Conservation (phyloP, 1,140 invertebrate genomes). For the Phymorhynchus buccinoides region DNA sequence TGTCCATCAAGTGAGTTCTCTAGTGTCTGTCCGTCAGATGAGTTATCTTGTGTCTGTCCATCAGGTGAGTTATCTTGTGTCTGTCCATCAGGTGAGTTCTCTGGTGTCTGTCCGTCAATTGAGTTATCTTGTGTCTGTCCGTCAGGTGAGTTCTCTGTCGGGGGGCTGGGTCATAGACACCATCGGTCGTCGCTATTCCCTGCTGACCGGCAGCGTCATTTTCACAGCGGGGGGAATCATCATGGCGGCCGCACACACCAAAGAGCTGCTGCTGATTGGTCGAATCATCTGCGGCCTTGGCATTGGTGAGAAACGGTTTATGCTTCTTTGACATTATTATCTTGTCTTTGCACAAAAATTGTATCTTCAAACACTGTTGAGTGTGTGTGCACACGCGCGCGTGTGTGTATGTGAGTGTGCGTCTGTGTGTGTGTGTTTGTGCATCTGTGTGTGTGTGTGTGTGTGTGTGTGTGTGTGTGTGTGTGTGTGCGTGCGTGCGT, state of each 20-base stretch:
- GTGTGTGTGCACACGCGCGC: too few relatives aligned
- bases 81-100: too few relatives aligned
- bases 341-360: too few relatives aligned
- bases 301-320: slow-evolving; percentile 46
- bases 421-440: background rate
- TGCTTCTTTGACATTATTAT: too few relatives aligned
- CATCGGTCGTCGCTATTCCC: slow-evolving; percentile 48
- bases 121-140: too few relatives aligned
- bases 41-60: too few relatives aligned
- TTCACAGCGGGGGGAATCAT: slow-evolving; percentile 52
- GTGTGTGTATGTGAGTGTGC: background rate
- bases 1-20: too few relatives aligned
- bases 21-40: too few relatives aligned
- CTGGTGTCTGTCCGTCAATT: too few relatives aligned
- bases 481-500: slow-evolving; percentile 2
- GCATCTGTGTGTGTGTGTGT: slow-evolving; percentile 29
- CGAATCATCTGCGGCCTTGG: slow-evolving; percentile 54
- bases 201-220: slow-evolving; percentile 49
- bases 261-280: slow-evolving; percentile 52
- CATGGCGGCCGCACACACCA: slow-evolving; percentile 45
- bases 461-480: slow-evolving; percentile 29
- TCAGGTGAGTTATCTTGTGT: too few relatives aligned
- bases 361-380: too few relatives aligned
- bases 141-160: slow-evolving; percentile 37
- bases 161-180: slow-evolving; percentile 47